phyloP scores from a whole-genome alignment of 2,113 vertebrate genomes.

The human (Homo sapiens) region GRCh38 chr22:46956501-46957000 shows the following conservation, averaged over 20 bases:
- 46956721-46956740: neutral
- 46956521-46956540: too few relatives aligned
- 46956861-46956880: neutral
- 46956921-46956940: neutral
- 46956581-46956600: too few relatives aligned
- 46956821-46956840: rapidly evolving
- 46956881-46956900: neutral
- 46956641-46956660: neutral
- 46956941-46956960: neutral
- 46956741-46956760: rapidly evolving
- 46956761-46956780: rapidly evolving
- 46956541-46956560: too few relatives aligned
- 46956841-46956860: rapidly evolving
- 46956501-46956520: neutral
- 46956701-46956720: neutral
- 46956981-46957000: too few relatives aligned
- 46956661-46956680: rapidly evolving
- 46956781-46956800: rapidly evolving
- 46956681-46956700: rapidly evolving
- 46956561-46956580: rapidly evolving
- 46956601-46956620: rapidly evolving
- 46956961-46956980: neutral
- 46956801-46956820: too few relatives aligned
- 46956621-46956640: too few relatives aligned
- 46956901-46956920: neutral